Evolutionary conservation across 2,797 vertebrate species (phyloP).

Genomic region (Crocodylus rhombifer): DNA sequence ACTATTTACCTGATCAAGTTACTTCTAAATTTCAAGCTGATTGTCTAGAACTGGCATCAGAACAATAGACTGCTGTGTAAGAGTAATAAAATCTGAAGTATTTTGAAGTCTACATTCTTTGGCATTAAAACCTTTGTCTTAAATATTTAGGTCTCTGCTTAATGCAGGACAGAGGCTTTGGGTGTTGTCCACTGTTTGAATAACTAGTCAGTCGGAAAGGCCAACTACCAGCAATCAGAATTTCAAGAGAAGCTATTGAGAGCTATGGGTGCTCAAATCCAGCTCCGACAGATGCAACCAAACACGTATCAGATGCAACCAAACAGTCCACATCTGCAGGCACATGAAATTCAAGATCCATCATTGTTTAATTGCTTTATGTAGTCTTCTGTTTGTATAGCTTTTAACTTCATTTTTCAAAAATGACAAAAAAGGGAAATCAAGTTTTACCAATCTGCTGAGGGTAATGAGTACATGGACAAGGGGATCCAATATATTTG

Average conservation of each 20-base stretch:
- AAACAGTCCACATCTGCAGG: background rate
- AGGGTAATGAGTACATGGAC: too few species aligned
- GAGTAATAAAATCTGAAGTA: background rate
- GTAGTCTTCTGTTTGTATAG: background rate
- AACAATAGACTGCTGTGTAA: background rate
- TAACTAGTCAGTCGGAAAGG: background rate
- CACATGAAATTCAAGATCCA: background rate
- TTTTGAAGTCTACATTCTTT: background rate
- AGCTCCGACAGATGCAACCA: background rate
- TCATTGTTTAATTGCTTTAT: background rate
- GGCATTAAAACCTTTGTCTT: background rate
- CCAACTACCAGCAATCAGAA: background rate
- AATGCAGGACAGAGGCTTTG: background rate
- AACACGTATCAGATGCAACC: background rate
- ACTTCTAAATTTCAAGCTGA: background rate
- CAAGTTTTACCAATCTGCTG: too few species aligned
- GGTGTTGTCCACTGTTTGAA: background rate
- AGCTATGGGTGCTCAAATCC: background rate
- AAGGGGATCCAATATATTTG: too few species aligned
- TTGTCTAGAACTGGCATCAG: accelerated
- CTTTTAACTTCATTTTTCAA: background rate
- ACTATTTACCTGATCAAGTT: background rate
- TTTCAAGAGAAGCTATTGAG: background rate
- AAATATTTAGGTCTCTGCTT: background rate
- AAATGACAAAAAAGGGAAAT: background rate